Conservation (phyloP, 2,888 invertebrate genomes). For the Cotesia congregata region DNA sequence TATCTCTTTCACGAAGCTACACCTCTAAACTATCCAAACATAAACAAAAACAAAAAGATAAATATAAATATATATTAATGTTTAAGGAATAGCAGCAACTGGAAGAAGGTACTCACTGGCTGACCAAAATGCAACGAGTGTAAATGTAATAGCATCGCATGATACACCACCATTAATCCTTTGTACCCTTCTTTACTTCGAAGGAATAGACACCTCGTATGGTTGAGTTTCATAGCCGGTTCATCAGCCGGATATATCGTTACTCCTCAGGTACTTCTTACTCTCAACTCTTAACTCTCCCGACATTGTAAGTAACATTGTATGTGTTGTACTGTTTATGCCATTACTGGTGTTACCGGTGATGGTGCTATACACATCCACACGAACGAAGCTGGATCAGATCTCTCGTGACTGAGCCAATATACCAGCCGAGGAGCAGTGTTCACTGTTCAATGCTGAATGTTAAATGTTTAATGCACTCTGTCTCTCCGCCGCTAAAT, state of each 20-base stretch:
- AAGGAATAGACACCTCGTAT: slow-evolving; percentile 62
- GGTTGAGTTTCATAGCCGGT: slow-evolving; percentile 57
- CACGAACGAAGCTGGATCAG: background rate
- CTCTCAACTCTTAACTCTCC: slow-evolving; percentile 19
- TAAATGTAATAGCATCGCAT: slow-evolving; percentile 61
- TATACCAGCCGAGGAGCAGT: too few relatives aligned
- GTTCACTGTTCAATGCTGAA: too few relatives aligned
- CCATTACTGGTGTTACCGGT: slow-evolving; percentile 15
- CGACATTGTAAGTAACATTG: background rate
- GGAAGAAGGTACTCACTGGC: slow-evolving; percentile 14
- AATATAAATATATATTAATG: slow-evolving; percentile 22
- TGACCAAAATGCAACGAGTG: slow-evolving; percentile 58
- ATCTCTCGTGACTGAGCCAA: background rate
- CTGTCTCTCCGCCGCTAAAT: background rate
- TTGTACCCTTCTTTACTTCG: slow-evolving; percentile 60
- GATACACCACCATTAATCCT: slow-evolving; percentile 63
- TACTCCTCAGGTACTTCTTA: slow-evolving; percentile 29
- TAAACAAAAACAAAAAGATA: too few relatives aligned
- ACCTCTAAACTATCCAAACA: too few relatives aligned
- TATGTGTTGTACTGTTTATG: slow-evolving; percentile 21
- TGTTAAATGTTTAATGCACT: background rate
- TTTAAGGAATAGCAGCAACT: background rate
- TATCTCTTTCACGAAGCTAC: too few relatives aligned
- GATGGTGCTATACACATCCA: background rate
- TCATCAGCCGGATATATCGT: slow-evolving; percentile 46